These are phyloP conservation scores for Tragelaphus imberbis DNA, from an alignment of 2,113 vertebrate species.

Conservation along the genomic window DNA sequence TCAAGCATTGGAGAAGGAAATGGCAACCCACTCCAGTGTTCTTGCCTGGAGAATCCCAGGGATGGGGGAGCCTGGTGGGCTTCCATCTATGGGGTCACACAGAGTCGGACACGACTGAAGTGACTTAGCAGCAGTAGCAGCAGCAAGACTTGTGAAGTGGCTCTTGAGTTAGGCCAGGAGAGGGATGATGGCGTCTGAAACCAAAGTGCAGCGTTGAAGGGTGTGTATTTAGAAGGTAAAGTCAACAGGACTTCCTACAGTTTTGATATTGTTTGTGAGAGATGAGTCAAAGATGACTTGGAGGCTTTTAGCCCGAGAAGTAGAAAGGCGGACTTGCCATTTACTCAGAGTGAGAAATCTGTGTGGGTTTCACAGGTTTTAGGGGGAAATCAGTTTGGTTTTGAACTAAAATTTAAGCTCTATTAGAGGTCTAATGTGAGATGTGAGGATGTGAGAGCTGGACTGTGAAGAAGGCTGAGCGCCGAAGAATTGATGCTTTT, in stretches of 20 bases:
- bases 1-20: no score
- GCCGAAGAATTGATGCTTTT: no score
- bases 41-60: no score
- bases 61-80: no score
- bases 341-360: background rate
- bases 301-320: background rate
- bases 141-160: background rate
- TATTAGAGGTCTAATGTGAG: background rate
- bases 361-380: background rate
- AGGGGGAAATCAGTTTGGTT: background rate
- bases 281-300: background rate
- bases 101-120: no score
- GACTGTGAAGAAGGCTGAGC: no score
- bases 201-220: background rate
- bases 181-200: background rate
- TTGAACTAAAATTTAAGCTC: background rate
- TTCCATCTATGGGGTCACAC: no score
- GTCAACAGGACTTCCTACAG: background rate
- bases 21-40: no score
- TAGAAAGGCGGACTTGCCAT: background rate
- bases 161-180: background rate
- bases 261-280: background rate
- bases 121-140: no score
- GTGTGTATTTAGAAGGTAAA: background rate
- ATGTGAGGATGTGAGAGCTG: no score